phyloP scores from a whole-genome alignment of 2,888 invertebrate genomes.

The Patella caerulea region DNA sequence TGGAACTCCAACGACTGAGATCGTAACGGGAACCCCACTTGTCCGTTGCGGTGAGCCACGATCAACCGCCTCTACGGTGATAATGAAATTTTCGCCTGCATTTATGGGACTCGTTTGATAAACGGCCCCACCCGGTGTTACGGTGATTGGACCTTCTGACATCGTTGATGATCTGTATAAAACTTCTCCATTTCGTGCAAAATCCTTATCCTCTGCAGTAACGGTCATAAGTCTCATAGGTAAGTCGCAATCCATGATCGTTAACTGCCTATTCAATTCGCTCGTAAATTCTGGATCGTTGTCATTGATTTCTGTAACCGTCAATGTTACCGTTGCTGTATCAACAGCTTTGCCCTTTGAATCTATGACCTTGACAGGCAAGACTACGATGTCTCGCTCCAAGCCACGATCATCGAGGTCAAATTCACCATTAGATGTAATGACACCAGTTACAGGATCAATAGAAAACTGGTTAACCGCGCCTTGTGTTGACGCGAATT shows the following conservation, averaged over 20 bases:
- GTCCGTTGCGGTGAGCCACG: not conserved
- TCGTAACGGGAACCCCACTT: not conserved
- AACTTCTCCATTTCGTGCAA: conserved; percentile 3
- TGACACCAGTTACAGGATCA: not conserved
- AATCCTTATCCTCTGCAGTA: conserved; percentile 6
- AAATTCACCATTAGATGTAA: not conserved
- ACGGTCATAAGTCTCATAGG: not conserved
- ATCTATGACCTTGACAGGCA: conserved; percentile 17
- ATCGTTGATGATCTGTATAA: not conserved
- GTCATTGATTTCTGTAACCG: conserved; percentile 14
- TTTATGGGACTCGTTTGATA: conserved; percentile 12
- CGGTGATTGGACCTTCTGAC: not conserved
- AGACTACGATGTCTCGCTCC: not conserved
- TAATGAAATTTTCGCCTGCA: not conserved
- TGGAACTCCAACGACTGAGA: not conserved
- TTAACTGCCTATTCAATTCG: not conserved
- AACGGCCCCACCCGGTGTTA: conserved; percentile 1
- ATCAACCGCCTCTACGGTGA: conserved; percentile 14
- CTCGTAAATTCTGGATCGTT: conserved; percentile 9
- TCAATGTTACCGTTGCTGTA: not conserved
- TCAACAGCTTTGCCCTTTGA: conserved; percentile 17
- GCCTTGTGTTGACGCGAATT: not conserved
- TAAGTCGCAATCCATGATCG: conserved; percentile 8
- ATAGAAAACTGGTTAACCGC: not conserved
- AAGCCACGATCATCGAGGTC: not conserved